Conservation (phyloP, 92 coral and sea anemone species). For the Palythoa grandiflora region DNA sequence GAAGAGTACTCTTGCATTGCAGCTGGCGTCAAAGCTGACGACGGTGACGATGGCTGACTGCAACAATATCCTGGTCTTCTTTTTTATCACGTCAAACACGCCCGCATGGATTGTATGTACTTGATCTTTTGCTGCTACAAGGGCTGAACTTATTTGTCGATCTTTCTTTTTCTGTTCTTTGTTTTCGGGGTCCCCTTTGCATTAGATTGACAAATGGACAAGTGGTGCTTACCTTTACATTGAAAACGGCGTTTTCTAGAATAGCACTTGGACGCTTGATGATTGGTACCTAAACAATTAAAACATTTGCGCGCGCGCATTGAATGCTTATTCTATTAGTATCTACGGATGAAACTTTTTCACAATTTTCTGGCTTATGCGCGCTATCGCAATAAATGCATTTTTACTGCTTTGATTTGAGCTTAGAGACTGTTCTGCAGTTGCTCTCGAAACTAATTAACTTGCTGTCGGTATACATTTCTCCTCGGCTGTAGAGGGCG, state of each 20-base stretch:
- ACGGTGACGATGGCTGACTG: neutral
- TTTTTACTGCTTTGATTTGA: neutral
- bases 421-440: neutral
- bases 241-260: neutral
- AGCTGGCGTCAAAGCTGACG: neutral
- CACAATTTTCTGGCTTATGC: neutral
- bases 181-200: slow-evolving; percentile 5
- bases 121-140: neutral
- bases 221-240: slow-evolving; percentile 31
- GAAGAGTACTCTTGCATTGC: neutral
- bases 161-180: slow-evolving; percentile 3
- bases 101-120: neutral
- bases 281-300: slow-evolving; percentile 14
- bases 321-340: slow-evolving; percentile 5
- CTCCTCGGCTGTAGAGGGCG: neutral
- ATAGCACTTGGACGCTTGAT: slow-evolving; percentile 11
- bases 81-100: slow-evolving; percentile 8
- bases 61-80: neutral
- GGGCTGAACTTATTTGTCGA: slow-evolving; percentile 3
- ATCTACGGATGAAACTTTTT: neutral
- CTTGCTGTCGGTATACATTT: neutral
- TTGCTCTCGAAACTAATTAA: neutral
- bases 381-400: slow-evolving; percentile 2
- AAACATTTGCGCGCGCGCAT: slow-evolving; percentile 7
- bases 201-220: slow-evolving; percentile 18